phyloP scores from a whole-genome alignment of 2,888 invertebrate species.

The Yponomeuta plumbellus region DNA sequence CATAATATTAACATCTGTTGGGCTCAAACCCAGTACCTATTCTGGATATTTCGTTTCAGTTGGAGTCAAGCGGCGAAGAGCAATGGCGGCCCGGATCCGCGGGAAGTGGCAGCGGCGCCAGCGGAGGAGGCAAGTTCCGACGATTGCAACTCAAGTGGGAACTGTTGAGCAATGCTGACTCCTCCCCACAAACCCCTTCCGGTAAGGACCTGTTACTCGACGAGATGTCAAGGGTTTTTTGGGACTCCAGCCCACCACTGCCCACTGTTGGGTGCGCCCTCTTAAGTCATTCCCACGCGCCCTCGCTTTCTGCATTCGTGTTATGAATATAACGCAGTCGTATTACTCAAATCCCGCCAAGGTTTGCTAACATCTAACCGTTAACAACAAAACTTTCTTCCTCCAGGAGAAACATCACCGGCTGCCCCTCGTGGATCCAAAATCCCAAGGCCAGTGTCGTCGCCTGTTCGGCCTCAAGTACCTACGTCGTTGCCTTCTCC shows the following conservation, averaged over 20 bases:
- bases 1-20: not conserved
- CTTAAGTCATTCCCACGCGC: no score
- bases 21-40: not conserved
- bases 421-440: slow-evolving; percentile 77
- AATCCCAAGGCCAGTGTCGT: slow-evolving; percentile 85
- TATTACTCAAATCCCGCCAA: not conserved
- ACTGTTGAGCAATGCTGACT: slow-evolving; percentile 78
- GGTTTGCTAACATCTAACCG: not conserved
- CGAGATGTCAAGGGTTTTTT: not conserved
- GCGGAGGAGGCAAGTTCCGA: slow-evolving; percentile 83
- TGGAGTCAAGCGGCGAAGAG: slow-evolving; percentile 68
- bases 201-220: slow-evolving; percentile 14
- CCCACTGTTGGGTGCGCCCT: no score
- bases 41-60: slow-evolving; percentile 31
- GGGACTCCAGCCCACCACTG: not conserved
- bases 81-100: slow-evolving; percentile 65
- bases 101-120: slow-evolving; percentile 61
- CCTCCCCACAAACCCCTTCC: slow-evolving; percentile 32
- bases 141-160: slow-evolving; percentile 89
- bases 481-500: slow-evolving; percentile 53
- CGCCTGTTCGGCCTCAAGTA: slow-evolving; percentile 79
- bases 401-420: slow-evolving; percentile 45
- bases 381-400: not conserved
- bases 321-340: no score
- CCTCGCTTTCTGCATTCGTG: no score